These are phyloP conservation scores for Lacanobia oleracea DNA, from an alignment of 2,888 invertebrate species.

Conservation along the genomic window DNA sequence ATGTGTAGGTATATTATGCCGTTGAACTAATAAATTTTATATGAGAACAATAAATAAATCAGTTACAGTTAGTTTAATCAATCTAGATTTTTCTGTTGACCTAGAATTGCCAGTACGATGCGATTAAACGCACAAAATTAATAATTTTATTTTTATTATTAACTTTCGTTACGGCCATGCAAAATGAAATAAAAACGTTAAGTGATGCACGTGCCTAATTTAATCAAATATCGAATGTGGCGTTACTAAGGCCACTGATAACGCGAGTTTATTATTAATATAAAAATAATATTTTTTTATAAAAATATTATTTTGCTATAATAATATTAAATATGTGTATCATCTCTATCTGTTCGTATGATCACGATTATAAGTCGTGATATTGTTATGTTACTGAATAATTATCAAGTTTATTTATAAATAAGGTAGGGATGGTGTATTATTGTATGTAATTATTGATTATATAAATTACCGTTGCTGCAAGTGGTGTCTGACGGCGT, in stretches of 20 bases:
- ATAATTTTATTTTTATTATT: slow-evolving; percentile 26
- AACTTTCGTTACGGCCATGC: slow-evolving; percentile 14
- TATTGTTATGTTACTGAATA: slow-evolving; percentile 11
- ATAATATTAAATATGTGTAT: slow-evolving; percentile 7
- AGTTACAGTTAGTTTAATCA: not conserved
- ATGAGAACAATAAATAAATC: not conserved
- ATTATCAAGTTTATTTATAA: slow-evolving; percentile 21
- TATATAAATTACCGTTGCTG: slow-evolving; percentile 79
- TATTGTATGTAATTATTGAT: slow-evolving; percentile 18
- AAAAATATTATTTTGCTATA: not conserved
- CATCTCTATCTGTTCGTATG: slow-evolving; percentile 2
- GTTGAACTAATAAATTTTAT: too few species aligned
- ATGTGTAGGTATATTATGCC: too few species aligned
- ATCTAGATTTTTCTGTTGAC: slow-evolving; percentile 3
- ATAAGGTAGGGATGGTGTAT: not conserved
- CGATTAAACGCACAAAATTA: slow-evolving; percentile 11
- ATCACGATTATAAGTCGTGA: slow-evolving; percentile 28
- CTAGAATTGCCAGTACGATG: not conserved
- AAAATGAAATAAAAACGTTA: slow-evolving; percentile 27
- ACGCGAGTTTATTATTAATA: slow-evolving; percentile 2
- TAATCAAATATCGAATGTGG: slow-evolving; percentile 28
- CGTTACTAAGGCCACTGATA: slow-evolving; percentile 49
- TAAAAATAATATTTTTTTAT: slow-evolving; percentile 6
- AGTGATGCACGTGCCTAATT: slow-evolving; percentile 30
- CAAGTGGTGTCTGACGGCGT: slow-evolving; percentile 71